Evolutionary conservation across 1,140 invertebrate species (phyloP), one percentile per base, ranked within the genome.

Genomic region (Brachionus angularis): DNA sequence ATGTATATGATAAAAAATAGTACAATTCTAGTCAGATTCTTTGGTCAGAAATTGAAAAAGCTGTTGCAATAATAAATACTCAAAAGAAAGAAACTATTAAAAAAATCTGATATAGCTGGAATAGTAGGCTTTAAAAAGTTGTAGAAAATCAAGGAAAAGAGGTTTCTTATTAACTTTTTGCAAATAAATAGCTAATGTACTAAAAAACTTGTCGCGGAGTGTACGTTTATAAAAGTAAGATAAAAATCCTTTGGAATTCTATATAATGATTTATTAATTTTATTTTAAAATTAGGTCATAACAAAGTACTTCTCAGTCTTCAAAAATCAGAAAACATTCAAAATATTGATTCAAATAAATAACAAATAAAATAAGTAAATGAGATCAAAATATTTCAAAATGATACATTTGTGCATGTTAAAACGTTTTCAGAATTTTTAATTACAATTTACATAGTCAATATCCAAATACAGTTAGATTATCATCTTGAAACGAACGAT

Each of bases 221-320:
- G n/a, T 83, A 49, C 78, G 77, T 72, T 72, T 77, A 76, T 73
- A 75, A 73, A 75, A 82, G 79, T 76, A 74, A 61, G 18, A 23
- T 72, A 74, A 44, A 29, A 72, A 67, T 53, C 55, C 21, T 71
- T 29, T n/a, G n/a, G n/a, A n/a, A n/a, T 73, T 53, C 55, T n/a
- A 16, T 7, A 12, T 53, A 8, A 33, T 64, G 72, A 25, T 55
- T 42, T 42, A 14, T 7, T 7, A 7, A 7, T 14, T 3, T 42
- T 7, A n/a, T 42, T 42, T 42, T 42, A 58, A 47, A 52, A 33
- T n/a, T n/a, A 16, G 18, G 53, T 34, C 34, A 52, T 16, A n/a
- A 42, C 14, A 42, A 14, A 7, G n/a, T n/a, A n/a, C n/a, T n/a
- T n/a, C n/a, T n/a, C n/a, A n/a, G n/a, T n/a, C n/a, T n/a, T n/a